phyloP scores from a whole-genome alignment of 1,140 invertebrate species.

The Elymnias hypermnestra region DNA sequence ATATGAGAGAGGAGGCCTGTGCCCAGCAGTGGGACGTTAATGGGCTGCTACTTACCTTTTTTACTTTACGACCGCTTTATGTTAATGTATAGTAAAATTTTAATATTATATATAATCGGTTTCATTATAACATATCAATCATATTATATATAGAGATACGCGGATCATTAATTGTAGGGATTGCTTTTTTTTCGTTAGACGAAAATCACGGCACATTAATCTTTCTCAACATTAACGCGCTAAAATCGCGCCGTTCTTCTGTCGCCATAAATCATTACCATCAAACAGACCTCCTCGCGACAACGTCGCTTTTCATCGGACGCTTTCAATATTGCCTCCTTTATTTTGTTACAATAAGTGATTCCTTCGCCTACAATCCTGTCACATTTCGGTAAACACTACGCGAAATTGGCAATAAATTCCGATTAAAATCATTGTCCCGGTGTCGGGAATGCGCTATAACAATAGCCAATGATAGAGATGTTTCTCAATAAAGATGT shows the following conservation, averaged over 20 bases:
- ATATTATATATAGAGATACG: slow-evolving; percentile 1
- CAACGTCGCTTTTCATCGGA: slow-evolving; percentile 61
- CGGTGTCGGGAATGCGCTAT: slow-evolving; percentile 36
- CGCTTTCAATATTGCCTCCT: slow-evolving; percentile 64
- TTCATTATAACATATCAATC: slow-evolving; percentile 5
- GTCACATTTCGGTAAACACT: slow-evolving; percentile 65
- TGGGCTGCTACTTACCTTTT: no score
- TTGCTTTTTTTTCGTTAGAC: slow-evolving; percentile 30
- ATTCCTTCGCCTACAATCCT: slow-evolving; percentile 65
- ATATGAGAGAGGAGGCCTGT: no score
- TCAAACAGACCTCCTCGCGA: slow-evolving; percentile 49
- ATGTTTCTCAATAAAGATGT: slow-evolving; percentile 65
- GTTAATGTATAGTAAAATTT: no score
- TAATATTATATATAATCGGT: background rate
- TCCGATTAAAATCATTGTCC: slow-evolving; percentile 53
- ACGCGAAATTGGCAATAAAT: slow-evolving; percentile 70
- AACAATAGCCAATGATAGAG: slow-evolving; percentile 55
- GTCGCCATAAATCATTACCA: slow-evolving; percentile 72
- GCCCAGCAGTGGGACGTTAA: no score
- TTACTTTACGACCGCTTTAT: no score
- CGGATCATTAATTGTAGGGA: slow-evolving; percentile 7
- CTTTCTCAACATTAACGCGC: slow-evolving; percentile 59
- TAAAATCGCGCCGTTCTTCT: slow-evolving; percentile 58
- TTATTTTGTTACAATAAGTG: slow-evolving; percentile 72
- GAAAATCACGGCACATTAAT: slow-evolving; percentile 55